Percentiles rank a stretch among this genome's conserved stretches.
Conservation (phyloP, 92 coral and sea anemone species). For the Zoanthus solanderi region DNA sequence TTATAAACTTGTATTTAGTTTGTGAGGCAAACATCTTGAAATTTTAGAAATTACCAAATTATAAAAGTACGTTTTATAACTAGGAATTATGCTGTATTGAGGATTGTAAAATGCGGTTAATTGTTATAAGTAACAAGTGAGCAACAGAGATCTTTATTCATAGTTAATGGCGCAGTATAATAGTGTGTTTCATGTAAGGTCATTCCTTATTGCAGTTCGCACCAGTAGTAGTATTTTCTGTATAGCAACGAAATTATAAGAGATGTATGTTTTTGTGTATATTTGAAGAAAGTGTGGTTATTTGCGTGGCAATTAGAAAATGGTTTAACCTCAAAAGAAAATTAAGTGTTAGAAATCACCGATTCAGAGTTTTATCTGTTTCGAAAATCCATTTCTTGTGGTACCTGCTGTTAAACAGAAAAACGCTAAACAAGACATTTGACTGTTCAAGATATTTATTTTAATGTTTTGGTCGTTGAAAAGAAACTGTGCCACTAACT, state of each 20-base stretch:
- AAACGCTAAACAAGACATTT: neutral
- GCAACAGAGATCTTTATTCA: constrained; percentile 40
- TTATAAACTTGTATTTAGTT: neutral
- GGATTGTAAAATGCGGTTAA: constrained; percentile 23
- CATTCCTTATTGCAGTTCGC: neutral
- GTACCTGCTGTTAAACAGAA: neutral
- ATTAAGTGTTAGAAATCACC: neutral
- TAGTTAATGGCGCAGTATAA: constrained; percentile 19
- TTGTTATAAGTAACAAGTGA: constrained; percentile 38
- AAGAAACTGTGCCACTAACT: neutral
- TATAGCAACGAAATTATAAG: neutral
- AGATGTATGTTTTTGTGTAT: neutral
- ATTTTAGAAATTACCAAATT: neutral
- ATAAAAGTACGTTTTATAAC: neutral
- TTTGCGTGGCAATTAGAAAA: neutral
- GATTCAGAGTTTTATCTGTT: neutral
- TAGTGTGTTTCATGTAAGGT: neutral
- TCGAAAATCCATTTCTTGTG: neutral
- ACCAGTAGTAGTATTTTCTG: neutral
- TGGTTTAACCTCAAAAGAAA: neutral
- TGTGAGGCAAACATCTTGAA: neutral
- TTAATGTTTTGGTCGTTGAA: neutral
- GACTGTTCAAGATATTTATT: neutral
- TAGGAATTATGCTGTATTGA: neutral
- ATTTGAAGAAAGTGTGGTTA: neutral